Conservation (phyloP, 2,113 vertebrate genomes). For the Fregetta grallaria region DNA sequence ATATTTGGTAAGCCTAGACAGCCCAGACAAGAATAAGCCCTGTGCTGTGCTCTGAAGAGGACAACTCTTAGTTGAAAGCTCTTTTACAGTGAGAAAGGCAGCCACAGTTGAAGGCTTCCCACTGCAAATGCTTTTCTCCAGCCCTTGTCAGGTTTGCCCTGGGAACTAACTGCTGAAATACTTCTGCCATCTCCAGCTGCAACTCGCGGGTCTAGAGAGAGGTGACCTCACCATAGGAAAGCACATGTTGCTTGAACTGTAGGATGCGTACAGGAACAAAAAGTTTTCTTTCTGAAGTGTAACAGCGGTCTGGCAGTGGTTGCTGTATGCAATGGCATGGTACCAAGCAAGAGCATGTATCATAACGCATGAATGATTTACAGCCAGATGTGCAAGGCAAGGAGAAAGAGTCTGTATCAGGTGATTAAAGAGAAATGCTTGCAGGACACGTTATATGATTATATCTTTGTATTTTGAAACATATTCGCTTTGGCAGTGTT, state of each 20-base stretch:
- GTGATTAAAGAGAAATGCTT: not conserved
- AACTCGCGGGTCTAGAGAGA: not conserved
- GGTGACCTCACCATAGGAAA: not conserved
- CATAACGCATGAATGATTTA: not conserved
- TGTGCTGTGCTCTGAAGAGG: not conserved
- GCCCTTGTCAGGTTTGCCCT: not conserved
- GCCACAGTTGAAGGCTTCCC: not conserved
- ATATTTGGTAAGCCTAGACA: not conserved
- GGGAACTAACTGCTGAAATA: not conserved
- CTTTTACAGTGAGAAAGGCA: not conserved
- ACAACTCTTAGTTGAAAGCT: not conserved
- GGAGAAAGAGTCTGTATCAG: not conserved
- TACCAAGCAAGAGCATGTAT: not conserved
- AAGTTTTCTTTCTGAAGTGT: not conserved
- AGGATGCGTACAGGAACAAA: not conserved
- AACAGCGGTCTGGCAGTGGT: not conserved
- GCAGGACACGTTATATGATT: not conserved
- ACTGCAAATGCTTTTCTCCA: not conserved
- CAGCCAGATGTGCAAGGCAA: not conserved
- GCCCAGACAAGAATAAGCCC: fast-evolving
- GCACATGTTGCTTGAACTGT: not conserved
- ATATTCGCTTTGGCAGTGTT: not conserved
- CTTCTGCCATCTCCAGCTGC: not conserved
- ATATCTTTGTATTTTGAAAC: not conserved
- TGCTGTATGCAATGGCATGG: not conserved